phyloP scores from a whole-genome alignment of 2,113 vertebrate species.

The Eubucco bourcierii region DNA sequence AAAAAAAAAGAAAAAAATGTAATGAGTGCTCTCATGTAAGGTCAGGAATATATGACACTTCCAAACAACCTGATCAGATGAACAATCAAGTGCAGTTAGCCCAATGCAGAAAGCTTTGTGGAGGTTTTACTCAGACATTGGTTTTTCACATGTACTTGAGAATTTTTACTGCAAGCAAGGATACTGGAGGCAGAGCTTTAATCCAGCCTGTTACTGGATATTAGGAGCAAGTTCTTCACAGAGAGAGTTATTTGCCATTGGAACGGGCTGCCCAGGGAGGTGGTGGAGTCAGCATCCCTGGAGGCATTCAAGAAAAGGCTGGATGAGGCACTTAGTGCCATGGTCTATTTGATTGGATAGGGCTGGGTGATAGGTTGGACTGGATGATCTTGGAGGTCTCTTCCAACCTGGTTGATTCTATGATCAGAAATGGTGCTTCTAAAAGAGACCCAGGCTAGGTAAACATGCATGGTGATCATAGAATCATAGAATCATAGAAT shows the following conservation, averaged over 20 bases:
- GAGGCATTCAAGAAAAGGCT: too few relatives aligned
- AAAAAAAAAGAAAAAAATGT: background rate
- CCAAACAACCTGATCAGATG: background rate
- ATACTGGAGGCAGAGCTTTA: background rate
- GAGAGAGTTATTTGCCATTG: too few relatives aligned
- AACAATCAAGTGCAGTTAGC: background rate
- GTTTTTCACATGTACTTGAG: background rate
- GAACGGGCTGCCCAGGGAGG: too few relatives aligned
- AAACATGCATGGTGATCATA: accelerated
- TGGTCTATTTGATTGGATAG: too few relatives aligned
- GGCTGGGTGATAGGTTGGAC: too few relatives aligned
- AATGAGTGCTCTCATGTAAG: background rate
- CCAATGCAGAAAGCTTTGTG: background rate
- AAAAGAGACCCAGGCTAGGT: background rate
- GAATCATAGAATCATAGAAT: too few relatives aligned
- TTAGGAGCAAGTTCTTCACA: too few relatives aligned
- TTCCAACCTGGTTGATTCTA: too few relatives aligned
- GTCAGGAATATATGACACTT: background rate
- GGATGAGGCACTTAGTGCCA: too few relatives aligned
- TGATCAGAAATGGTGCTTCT: background rate
- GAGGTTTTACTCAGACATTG: background rate
- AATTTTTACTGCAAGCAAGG: background rate
- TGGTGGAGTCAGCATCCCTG: too few relatives aligned
- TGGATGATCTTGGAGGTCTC: too few relatives aligned
- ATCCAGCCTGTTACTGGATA: background rate